These are phyloP conservation scores for Callopanchax toddi DNA, from an alignment of 2,113 vertebrate genomes.

Conservation along the genomic window DNA sequence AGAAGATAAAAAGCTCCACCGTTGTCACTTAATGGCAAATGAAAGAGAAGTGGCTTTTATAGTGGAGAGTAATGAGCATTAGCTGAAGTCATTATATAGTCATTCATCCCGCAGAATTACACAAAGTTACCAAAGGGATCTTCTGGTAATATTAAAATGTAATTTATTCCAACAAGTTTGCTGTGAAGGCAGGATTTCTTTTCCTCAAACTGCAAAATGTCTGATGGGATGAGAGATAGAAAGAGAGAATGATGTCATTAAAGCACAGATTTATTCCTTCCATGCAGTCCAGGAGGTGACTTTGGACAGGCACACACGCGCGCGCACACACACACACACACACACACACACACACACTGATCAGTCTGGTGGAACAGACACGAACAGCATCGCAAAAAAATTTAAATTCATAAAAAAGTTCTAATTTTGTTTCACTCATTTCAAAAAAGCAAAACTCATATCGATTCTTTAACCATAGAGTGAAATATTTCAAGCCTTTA, in stretches of 20 bases:
- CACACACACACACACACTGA: too few relatives aligned
- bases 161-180: slow-evolving; percentile 36
- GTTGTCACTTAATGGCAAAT: slow-evolving; percentile 47
- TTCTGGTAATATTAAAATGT: slow-evolving; percentile 38
- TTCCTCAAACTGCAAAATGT: slow-evolving; percentile 1
- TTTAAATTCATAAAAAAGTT: too few relatives aligned
- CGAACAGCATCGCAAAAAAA: too few relatives aligned
- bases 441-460: too few relatives aligned
- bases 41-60: slow-evolving; percentile 44
- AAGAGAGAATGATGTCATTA: slow-evolving; percentile 6
- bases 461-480: too few relatives aligned
- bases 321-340: too few relatives aligned
- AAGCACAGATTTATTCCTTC: slow-evolving; percentile 11
- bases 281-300: background rate
- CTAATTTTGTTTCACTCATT: too few relatives aligned
- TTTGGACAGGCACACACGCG: too few relatives aligned
- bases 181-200: slow-evolving; percentile 9
- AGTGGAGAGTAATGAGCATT: slow-evolving; percentile 35
- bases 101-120: slow-evolving; percentile 36
- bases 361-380: too few relatives aligned
- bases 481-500: too few relatives aligned
- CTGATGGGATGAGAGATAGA: background rate
- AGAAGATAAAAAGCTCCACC: background rate
- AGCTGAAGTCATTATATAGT: slow-evolving; percentile 51
- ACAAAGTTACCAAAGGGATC: slow-evolving; percentile 11